Evolutionary conservation across 2,888 invertebrate genomes (phyloP), one percentile per base, ranked within the genome.

Genomic region (Onchidella celtica): DNA sequence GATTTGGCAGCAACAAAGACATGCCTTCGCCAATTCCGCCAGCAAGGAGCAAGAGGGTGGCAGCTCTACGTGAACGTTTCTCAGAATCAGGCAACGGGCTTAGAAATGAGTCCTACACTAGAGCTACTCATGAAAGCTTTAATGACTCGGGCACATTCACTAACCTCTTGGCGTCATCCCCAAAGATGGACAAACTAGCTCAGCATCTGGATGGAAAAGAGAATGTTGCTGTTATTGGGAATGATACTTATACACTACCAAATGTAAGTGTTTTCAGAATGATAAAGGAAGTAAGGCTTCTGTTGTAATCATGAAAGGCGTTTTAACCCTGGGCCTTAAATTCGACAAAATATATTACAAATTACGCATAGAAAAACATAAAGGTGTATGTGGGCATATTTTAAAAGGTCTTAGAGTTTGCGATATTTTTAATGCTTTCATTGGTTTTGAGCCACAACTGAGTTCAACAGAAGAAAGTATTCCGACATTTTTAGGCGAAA

Each of bases 71-170:
- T 32, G 81, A 81, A n/a, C 40, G 55, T 21, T 81, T 81, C 57
- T 6, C 34, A 36, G 79, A 80, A n/a, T 66, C 59, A 6, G 70
- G 74, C 47, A 85, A 85, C 66, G 87, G 87, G 74, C 92, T 97
- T 81, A 95, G 97, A 82, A 98, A 98, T 91, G 97, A 98, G 92
- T 98, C 98, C 91, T 98, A 98, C 91, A 97, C 97, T 32, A 87
- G 94, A 94, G 95, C 95, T 32, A 95, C 95, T 2, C 95, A 95
- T 89, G 95, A 95, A 86, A 95, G 90, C 83, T 86, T 89, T 38
- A 86, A 87, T 73, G 80, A 84, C 32, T 34, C 66, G 1, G 61
- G 55, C n/a, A 65, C 80, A 21, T 82, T 84, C 34, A 38, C 47
- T 34, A 73, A 82, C 63, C 34, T 77, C 27, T 40, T 69, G 47